Base-by-base conservation (phyloP, 1,140 invertebrate genomes). In the Camponotus pennsylvanicus region DNA sequence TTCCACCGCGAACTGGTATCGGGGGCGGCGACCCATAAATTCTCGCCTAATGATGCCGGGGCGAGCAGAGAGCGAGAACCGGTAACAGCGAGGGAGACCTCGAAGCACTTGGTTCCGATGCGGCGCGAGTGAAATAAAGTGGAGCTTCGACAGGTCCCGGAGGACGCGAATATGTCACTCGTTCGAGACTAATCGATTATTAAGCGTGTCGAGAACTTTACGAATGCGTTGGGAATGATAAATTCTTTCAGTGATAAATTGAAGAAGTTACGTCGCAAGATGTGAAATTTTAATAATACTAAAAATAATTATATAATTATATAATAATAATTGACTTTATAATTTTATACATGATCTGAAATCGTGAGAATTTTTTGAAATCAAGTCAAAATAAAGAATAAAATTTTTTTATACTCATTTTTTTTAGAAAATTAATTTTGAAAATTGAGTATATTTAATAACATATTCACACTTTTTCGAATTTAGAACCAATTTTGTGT, bases 21-120 rank as follows among this genome's bases (percentile, higher is more conserved):
- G 57, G 55, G 57, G 27, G 57, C 21, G 59, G 77, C 45, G 87
- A 70, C 71, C 59, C 87, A 89, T 89, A 89, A 89, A 89, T 89
- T 83, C 49, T 66, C 82, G 55, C 27, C 34, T 49, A 88, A 88
- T 76, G 88, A 89, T 88, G 45, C 82, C 82, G 37, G 59, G 42
- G 49, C 52, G 57, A 15, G 34, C 3, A 40, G 15, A 21, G 34
- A 34, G 70, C 52, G 18, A 6, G 69, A 69, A 52, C 69, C 45
- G 42, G 69, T 71, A 71, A 52, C 69, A 71, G 32, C 32, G 55
- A 66, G 66, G 42, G 52, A 45, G 52, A 59, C 64, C 37, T 49
- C 11, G 52, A 34, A 61, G 79, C 79, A 83, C 79, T 83, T n/a
- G 32, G 67, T 69, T 69, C 37, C 55, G 67, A 59, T 73, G 67